phyloP scores from a whole-genome alignment of 92 coral and sea anemone species.

The Phenganax stokvisi region DNA sequence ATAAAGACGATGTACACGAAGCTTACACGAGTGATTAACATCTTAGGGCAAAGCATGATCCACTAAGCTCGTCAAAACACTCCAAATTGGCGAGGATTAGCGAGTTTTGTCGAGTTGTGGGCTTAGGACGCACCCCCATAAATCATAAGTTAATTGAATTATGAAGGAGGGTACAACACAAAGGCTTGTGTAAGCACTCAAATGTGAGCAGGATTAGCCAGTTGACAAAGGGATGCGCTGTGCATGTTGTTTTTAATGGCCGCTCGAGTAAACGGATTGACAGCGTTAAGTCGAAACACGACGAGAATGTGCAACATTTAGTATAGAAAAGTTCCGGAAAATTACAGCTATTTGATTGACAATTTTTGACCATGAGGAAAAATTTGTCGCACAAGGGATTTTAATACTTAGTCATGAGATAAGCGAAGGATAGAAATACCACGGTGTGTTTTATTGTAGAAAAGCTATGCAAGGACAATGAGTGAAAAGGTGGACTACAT shows the following conservation, averaged over 20 bases:
- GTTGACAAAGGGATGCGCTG: constrained; percentile 16
- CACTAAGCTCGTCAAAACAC: constrained; percentile 19
- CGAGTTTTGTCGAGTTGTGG: constrained; percentile 11
- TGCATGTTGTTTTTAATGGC: constrained; percentile 29
- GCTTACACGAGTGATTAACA: constrained; percentile 25
- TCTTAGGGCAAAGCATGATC: constrained; percentile 27
- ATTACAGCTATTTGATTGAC: too few relatives aligned
- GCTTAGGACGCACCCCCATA: constrained; percentile 17
- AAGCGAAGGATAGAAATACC: too few relatives aligned
- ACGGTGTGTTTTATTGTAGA: too few relatives aligned
- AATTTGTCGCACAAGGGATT: too few relatives aligned
- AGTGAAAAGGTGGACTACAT: too few relatives aligned
- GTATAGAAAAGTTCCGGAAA: too few relatives aligned
- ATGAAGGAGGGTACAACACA: constrained; percentile 5
- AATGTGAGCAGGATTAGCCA: background rate
- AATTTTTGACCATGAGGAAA: too few relatives aligned
- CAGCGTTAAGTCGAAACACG: background rate
- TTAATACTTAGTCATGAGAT: too few relatives aligned
- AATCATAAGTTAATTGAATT: constrained; percentile 39
- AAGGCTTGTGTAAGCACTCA: constrained; percentile 13
- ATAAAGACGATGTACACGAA: constrained; percentile 3
- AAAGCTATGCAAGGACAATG: too few relatives aligned
- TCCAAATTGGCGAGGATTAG: constrained; percentile 26
- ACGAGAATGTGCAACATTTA: constrained; percentile 1
- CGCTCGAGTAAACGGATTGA: background rate